Evolutionary conservation across 2,113 vertebrate species (phyloP).

Genomic region (Podilymbus podiceps): DNA sequence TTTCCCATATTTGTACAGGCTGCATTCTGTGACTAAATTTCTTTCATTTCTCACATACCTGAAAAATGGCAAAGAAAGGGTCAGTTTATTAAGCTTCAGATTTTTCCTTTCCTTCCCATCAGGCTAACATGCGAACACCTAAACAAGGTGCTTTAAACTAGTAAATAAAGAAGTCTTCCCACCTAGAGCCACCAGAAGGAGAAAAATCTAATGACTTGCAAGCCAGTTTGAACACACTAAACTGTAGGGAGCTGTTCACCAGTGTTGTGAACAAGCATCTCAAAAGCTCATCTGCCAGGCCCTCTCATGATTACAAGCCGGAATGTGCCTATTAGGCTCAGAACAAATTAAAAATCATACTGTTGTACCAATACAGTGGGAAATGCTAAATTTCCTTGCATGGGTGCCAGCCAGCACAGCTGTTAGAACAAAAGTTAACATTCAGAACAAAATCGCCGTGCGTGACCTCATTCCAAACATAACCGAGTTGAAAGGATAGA

Average conservation of each 20-base stretch:
- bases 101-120: background rate
- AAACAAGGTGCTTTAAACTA: background rate
- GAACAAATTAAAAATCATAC: constrained; percentile 3
- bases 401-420: constrained; percentile 40
- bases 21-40: background rate
- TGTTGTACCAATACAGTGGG: constrained; percentile 17
- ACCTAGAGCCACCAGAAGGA: background rate
- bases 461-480: background rate
- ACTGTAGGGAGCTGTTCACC: background rate
- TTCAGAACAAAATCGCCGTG: background rate
- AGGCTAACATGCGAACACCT: background rate
- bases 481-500: background rate
- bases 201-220: background rate
- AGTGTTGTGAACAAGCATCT: background rate
- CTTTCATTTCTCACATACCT: background rate
- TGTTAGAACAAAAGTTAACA: constrained; percentile 41
- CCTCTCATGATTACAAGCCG: background rate
- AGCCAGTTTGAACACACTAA: background rate
- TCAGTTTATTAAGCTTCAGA: background rate
- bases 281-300: background rate
- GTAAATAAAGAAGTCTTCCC: background rate
- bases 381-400: constrained; percentile 32
- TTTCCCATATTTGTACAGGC: background rate
- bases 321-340: constrained; percentile 12
- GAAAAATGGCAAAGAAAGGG: background rate